Conservation (phyloP, 2,797 vertebrate species). For the Martes flavigula region DNA sequence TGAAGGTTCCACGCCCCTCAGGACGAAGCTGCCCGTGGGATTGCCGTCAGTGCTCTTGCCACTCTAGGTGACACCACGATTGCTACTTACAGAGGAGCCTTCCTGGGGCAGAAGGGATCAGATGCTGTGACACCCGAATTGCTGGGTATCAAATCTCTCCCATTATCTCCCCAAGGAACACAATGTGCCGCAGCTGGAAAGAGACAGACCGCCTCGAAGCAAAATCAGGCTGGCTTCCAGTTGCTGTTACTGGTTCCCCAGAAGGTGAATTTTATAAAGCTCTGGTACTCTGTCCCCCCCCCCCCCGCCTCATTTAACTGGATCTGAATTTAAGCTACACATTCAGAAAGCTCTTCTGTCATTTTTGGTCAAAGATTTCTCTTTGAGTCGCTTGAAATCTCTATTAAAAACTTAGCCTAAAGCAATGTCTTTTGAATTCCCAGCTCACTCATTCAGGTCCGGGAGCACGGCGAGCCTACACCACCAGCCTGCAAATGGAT, state of each 20-base stretch:
- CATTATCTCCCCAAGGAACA: slow-evolving; percentile 70
- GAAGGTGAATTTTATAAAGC: not conserved
- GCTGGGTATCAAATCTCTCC: slow-evolving; percentile 68
- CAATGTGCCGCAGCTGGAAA: slow-evolving; percentile 72
- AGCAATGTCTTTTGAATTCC: slow-evolving; percentile 80
- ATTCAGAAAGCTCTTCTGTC: slow-evolving; percentile 78
- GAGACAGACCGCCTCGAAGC: slow-evolving; percentile 65
- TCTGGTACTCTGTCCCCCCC: not conserved
- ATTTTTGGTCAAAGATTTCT: slow-evolving; percentile 69
- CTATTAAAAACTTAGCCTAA: slow-evolving; percentile 80
- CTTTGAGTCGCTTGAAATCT: slow-evolving; percentile 71
- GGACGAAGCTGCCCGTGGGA: not conserved
- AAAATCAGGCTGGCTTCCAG: slow-evolving; percentile 53
- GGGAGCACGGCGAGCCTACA: not conserved
- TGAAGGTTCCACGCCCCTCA: not conserved
- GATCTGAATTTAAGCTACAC: slow-evolving; percentile 56
- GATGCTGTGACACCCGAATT: slow-evolving; percentile 69
- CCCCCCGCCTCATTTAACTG: not conserved
- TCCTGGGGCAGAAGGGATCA: slow-evolving; percentile 44
- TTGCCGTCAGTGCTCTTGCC: not conserved
- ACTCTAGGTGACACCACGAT: slow-evolving; percentile 23
- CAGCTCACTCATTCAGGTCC: slow-evolving; percentile 70
- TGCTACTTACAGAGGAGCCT: slow-evolving; percentile 51
- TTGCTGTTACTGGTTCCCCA: slow-evolving; percentile 43
- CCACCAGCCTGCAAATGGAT: slow-evolving; percentile 80